These are phyloP conservation scores for Oceanodroma tethys DNA, from an alignment of 2,113 vertebrate species.

Conservation along the genomic window DNA sequence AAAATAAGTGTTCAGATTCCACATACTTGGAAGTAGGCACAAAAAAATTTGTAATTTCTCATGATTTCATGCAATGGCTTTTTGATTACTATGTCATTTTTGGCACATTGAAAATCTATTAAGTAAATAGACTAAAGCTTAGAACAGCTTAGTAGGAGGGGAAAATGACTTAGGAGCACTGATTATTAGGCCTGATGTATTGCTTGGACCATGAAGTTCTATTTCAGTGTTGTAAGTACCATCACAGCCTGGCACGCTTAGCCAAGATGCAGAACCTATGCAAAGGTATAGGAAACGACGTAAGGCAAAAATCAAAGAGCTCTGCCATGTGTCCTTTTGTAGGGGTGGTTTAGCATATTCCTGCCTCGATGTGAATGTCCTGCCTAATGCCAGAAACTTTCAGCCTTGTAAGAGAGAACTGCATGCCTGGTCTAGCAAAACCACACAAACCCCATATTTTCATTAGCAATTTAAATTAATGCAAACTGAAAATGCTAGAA, in stretches of 20 bases:
- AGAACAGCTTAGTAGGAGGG: background rate
- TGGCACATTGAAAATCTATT: background rate
- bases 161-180: background rate
- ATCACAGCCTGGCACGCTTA: background rate
- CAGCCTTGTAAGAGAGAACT: background rate
- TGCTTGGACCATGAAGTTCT: background rate
- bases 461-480: background rate
- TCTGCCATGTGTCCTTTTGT: background rate
- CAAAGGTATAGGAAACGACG: background rate
- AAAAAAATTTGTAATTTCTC: conserved; percentile 21
- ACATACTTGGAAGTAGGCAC: background rate
- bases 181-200: background rate
- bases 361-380: background rate
- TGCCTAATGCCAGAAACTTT: background rate
- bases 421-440: background rate
- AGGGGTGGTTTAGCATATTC: background rate
- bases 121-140: background rate
- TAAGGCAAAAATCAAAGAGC: background rate
- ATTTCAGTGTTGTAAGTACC: background rate
- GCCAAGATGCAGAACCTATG: background rate
- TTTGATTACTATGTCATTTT: background rate
- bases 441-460: background rate
- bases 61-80: conserved; percentile 35
- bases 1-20: conserved; percentile 22
- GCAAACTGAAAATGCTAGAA: background rate